Evolutionary conservation across 1,140 invertebrate genomes (phyloP), one percentile per base, ranked within the genome.

Genomic region (Helicoverpa zea): DNA sequence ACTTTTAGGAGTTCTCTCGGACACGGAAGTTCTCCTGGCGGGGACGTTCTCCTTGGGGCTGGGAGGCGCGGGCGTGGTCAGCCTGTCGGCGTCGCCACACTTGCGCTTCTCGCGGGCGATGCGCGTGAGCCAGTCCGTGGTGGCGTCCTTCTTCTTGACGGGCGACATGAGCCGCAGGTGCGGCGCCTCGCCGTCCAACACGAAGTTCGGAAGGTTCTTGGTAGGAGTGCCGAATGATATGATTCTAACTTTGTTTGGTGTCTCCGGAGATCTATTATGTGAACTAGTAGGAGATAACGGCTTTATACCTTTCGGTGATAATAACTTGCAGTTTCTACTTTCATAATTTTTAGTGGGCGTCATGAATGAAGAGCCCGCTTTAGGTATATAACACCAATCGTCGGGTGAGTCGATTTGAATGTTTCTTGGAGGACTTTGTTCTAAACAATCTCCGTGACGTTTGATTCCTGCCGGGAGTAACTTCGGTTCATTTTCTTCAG

Each of bases 151-250:
- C 72, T 95, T 96, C 66, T 97, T 97, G 54, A 96, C 96, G 0
- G 97, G 97, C 0, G 97, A 97, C 93, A 96, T 96, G 58, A 97
- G 91, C 23, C 96, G 94, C 68, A 97, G 92, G 88, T 97, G 97
- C 0, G 97, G 97, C 0, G 97, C 97, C 23, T 96, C 96, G 1
- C 97, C 97, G 83, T 97, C 96, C 3, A 97, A 82, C 0, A 97
- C 97, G 83, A 96, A 98, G 92, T 98, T 97, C 0, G 98, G 98
- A 29, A 98, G 92, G 91, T 98, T 97, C 5, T 96, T 95, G 0
- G 97, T 98, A 0, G 97, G 97, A 0, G 97, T 97, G 61, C 90
- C 92, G 91, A 96, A 88, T 3, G 83, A 81, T 35, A 89, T 84
- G 9, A 91, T 83, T 58, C 88, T 87, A 0, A 90, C 84, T 82